Base-by-base conservation (phyloP, 2,113 vertebrate species). In the Epinephelus moara region DNA sequence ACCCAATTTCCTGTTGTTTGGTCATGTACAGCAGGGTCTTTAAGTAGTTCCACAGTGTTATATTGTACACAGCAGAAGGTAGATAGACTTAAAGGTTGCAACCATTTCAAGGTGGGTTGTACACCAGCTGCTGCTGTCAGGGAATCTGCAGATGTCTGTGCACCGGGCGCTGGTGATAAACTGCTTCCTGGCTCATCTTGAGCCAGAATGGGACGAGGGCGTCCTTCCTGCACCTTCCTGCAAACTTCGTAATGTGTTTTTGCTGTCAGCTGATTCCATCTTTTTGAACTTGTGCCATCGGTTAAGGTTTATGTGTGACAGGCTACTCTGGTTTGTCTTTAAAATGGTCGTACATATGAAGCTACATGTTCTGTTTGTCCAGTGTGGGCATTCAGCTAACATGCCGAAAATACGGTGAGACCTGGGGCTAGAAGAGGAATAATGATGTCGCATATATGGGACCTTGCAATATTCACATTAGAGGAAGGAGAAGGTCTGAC, bases 81-180 rank as follows among this genome's bases (percentile, higher is more conserved):
- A 3, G 25, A 21, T 18, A 25, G 25, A 49, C 6, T 21, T 67
- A 40, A 40, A 50, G 17, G 13, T 67, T 40, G 18, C 45, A 40
- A 27, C 13, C 15, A 25, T 59, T 37, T 78, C 56, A 75, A 56
- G 52, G 42, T 57, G 56, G 74, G 27, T 70, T 47, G 23, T 45
- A 15, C n/a, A 63, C 49, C 33, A 71, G 56, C 68, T 73, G 37
- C 21, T 72, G 6, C 49, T 18, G 40, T 10, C 27, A 21, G 19
- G 40, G 30, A 50, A 57, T 60, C 27, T 82, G 52, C 80, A 81
- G 47, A 77, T 70, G 23, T 78, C 52, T 77, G 45, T 55, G 49
- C 45, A 74, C 30, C 74, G 23, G 19, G 6, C 0, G 19, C 62
- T 40, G 21, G 10, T 2, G 11, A 86, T 69, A 52, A 78, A 81